These are phyloP conservation scores for Umimayanthus kanabou DNA, from an alignment of 92 coral and sea anemone species.

Conservation along the genomic window DNA sequence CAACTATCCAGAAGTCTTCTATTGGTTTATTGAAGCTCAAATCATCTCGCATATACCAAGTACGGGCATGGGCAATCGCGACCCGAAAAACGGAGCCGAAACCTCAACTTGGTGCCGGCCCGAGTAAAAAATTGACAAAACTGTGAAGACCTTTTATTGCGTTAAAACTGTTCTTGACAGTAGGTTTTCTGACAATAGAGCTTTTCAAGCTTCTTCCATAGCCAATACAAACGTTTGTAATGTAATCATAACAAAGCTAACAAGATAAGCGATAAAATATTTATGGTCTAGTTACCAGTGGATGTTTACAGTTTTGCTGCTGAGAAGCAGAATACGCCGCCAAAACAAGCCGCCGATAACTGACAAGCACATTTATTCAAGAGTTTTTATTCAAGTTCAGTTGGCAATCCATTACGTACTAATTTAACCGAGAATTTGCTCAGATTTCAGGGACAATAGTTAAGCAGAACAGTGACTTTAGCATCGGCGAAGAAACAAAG, in stretches of 20 bases:
- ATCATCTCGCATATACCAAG: too few relatives aligned
- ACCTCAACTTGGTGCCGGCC: too few relatives aligned
- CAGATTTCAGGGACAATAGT: neutral
- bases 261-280: neutral
- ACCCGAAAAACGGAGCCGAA: too few relatives aligned
- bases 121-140: neutral
- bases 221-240: constrained; percentile 9
- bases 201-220: neutral
- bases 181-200: neutral
- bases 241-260: constrained; percentile 2
- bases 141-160: too few relatives aligned
- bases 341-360: neutral
- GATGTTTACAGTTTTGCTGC: constrained; percentile 19
- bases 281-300: neutral
- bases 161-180: neutral
- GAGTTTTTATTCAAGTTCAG: neutral
- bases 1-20: too few relatives aligned
- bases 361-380: neutral
- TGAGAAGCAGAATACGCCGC: neutral
- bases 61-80: too few relatives aligned
- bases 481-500: neutral
- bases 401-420: neutral
- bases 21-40: too few relatives aligned
- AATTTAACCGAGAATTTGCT: neutral
- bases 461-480: neutral